Conservation (phyloP, 2,888 invertebrate species). For the Caenorhabditis imperialis region DNA sequence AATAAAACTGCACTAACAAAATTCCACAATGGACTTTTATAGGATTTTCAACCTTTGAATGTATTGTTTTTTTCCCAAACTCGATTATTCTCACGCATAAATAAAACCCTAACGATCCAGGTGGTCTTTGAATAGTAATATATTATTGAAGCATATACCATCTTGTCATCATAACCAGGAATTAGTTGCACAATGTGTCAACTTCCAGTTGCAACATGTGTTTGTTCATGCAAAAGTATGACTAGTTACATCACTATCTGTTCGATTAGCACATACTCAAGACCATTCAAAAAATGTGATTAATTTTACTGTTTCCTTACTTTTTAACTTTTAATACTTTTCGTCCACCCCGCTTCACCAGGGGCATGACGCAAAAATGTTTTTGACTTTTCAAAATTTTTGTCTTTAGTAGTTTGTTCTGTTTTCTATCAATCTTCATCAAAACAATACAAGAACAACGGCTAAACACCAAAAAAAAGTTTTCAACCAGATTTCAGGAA, state of each 20-base stretch:
- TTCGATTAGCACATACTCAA: conserved; percentile 40
- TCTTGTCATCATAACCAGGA: conserved; percentile 55
- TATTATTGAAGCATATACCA: conserved; percentile 14
- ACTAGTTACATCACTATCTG: conserved; percentile 28
- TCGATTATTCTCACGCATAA: neutral
- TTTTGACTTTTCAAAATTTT: no score
- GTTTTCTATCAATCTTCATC: no score
- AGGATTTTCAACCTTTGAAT: no score
- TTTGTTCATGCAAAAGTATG: conserved; percentile 6
- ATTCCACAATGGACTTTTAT: no score
- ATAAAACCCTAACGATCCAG: conserved; percentile 3
- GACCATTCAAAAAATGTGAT: conserved; percentile 3
- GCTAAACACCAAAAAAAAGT: no score
- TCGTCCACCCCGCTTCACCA: neutral
- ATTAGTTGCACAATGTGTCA: conserved; percentile 58
- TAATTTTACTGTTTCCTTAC: neutral
- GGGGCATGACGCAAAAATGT: no score
- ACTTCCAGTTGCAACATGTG: conserved; percentile 36
- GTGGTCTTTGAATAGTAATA: conserved; percentile 4
- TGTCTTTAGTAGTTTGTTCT: no score
- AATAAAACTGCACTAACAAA: conserved; percentile 13
- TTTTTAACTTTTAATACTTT: neutral
- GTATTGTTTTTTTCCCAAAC: neutral
- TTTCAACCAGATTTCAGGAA: no score
- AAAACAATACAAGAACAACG: no score